Base-by-base conservation (phyloP, 1,140 invertebrate species). In the Drosophila orena region DNA sequence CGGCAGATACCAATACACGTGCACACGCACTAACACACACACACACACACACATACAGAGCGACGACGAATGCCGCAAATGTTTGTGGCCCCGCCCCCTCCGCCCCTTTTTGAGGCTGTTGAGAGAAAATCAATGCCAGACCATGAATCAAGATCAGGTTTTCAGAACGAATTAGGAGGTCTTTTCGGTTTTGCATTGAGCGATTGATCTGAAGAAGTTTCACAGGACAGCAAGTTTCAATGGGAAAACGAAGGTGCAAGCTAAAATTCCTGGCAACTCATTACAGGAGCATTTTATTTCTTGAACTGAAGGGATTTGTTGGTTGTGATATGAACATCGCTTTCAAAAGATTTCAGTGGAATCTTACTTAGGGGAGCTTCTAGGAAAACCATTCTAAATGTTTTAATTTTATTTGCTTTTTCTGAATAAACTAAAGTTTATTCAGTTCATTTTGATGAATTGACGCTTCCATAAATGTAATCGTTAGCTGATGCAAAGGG, bases 101-200 rank as follows among this genome's bases (percentile, higher is more conserved):
- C 68, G 68, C 65, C 49, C 58, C 62, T 66, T 61, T 74, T 75
- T 52, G 58, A 77, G 64, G 57, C 60, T 68, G 64, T 77, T 70
- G 81, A 85, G 81, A 77, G 73, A 85, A 85, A 85, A 85, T 85
- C 81, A 86, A 85, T 85, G 81, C 68, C 68, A 71, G 68, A 70
- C 65, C 68, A 71, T 71, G 65, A 71, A 71, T 71, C 68, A 70
- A 71, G 68, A 71, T 71, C 68, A 71, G 68, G 68, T 71, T 68
- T 66, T 68, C 68, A 70, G 35, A 70, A 71, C 35, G 66, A 70
- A 47, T 57, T 44, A 43, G 65, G 43, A 43, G 37, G 62, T 30
- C 46, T 42, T 53, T 68, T 52, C 10, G 44, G 15, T 61, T 27
- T 17, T 40, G 15, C n/a, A 50, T 24, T 38, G 10, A 27, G 12